These are phyloP conservation scores for Pituophis catenifer DNA, from an alignment of 2,113 vertebrate species.

Conservation along the genomic window DNA sequence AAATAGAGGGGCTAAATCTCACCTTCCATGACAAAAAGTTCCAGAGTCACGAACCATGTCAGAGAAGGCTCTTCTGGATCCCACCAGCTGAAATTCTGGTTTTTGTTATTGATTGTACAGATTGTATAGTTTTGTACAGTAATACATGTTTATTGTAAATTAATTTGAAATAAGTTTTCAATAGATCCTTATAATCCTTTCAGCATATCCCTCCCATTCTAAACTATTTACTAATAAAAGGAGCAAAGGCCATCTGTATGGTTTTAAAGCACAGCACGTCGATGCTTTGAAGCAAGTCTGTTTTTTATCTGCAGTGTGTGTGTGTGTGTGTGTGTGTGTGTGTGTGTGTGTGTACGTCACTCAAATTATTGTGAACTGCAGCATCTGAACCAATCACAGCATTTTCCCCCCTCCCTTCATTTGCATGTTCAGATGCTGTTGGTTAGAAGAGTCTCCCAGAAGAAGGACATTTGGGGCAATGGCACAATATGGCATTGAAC, in stretches of 20 bases:
- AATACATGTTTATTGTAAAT: not conserved
- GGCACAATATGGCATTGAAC: not conserved
- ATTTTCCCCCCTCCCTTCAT: not conserved
- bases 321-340: not conserved
- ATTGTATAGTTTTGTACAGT: not conserved
- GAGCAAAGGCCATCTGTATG: not conserved
- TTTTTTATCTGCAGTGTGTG: not conserved
- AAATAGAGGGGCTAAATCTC: not conserved
- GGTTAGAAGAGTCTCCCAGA: not conserved
- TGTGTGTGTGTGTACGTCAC: not conserved
- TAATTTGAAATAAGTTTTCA: not conserved
- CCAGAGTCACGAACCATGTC: not conserved
- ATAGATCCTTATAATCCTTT: not conserved
- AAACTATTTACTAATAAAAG: not conserved
- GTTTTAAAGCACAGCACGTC: not conserved
- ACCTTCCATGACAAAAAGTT: not conserved
- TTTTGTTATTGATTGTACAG: not conserved
- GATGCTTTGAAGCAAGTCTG: not conserved
- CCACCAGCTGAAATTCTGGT: not conserved
- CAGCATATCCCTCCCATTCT: not conserved
- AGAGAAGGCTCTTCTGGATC: not conserved
- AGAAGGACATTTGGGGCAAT: not conserved
- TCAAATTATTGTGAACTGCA: not conserved
- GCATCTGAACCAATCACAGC: not conserved
- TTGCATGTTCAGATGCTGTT: slow-evolving; percentile 9